phyloP scores from a whole-genome alignment of 2,888 invertebrate species.

The Ochlodes sylvanus region DNA sequence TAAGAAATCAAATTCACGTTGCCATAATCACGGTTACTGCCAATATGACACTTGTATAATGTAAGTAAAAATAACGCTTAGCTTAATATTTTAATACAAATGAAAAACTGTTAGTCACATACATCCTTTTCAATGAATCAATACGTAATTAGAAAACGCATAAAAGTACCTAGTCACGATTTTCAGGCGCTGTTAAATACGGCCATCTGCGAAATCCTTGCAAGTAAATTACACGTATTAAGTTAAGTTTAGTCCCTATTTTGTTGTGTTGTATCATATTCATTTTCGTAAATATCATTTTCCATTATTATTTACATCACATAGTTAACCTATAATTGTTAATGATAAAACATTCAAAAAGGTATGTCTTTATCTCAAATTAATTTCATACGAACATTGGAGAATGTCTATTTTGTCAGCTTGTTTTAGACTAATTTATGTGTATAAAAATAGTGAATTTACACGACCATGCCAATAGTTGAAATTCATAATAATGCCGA shows the following conservation, averaged over 20 bases:
- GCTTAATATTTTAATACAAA: constrained; percentile 72
- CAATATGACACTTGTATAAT: constrained; percentile 76
- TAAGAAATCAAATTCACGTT: constrained; percentile 81
- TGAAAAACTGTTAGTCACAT: constrained; percentile 46
- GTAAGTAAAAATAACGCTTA: constrained; percentile 47
- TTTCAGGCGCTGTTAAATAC: constrained; percentile 33
- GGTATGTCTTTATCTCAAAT: constrained; percentile 6
- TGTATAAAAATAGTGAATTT: constrained; percentile 49
- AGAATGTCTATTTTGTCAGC: background rate
- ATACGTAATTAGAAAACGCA: constrained; percentile 33
- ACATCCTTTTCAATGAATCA: constrained; percentile 18
- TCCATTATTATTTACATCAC: constrained; percentile 29
- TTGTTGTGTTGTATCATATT: constrained; percentile 34
- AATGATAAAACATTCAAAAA: constrained; percentile 17
- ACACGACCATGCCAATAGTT: constrained; percentile 41
- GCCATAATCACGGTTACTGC: constrained; percentile 81
- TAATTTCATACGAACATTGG: constrained; percentile 9
- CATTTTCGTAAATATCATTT: constrained; percentile 31
- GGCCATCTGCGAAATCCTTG: constrained; percentile 34
- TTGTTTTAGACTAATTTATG: constrained; percentile 40
- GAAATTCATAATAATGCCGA: constrained; percentile 41
- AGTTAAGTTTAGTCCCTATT: constrained; percentile 34
- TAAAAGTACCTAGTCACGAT: constrained; percentile 47
- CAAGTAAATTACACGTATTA: constrained; percentile 34
- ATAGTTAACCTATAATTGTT: constrained; percentile 29